phyloP scores from a whole-genome alignment of 1,140 invertebrate genomes.

The Nephila pilipes region DNA sequence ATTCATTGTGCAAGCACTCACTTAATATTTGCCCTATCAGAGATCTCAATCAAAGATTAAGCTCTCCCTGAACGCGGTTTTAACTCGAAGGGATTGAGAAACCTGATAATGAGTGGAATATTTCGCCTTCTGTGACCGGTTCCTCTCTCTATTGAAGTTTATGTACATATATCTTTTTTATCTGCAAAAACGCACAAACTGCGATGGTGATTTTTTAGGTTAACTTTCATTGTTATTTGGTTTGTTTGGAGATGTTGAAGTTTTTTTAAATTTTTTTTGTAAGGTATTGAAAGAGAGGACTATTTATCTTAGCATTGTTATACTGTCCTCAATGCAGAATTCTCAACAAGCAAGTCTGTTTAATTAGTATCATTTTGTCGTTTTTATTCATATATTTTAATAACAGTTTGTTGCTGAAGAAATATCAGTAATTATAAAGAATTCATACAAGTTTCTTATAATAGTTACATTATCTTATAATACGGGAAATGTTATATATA shows the following conservation, averaged over 20 bases:
- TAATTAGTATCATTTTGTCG: too few species aligned
- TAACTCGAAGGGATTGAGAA: slow-evolving; percentile 56
- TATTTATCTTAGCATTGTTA: background rate
- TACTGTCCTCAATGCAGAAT: background rate
- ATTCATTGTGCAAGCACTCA: slow-evolving; percentile 55
- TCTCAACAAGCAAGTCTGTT: too few species aligned
- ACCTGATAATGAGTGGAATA: slow-evolving; percentile 59
- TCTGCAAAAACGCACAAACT: background rate
- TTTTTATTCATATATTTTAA: too few species aligned
- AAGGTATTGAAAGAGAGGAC: background rate
- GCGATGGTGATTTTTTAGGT: slow-evolving; percentile 42
- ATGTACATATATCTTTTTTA: slow-evolving; percentile 27
- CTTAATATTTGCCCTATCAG: slow-evolving; percentile 63
- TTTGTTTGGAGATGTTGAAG: slow-evolving; percentile 15
- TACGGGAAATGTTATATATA: too few species aligned
- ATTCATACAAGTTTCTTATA: too few species aligned
- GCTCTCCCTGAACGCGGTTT: background rate
- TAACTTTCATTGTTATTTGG: slow-evolving; percentile 42
- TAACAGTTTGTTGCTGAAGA: too few species aligned
- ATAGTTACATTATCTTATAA: too few species aligned
- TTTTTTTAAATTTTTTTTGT: background rate
- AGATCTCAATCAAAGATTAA: slow-evolving; percentile 38
- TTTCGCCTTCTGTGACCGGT: slow-evolving; percentile 36
- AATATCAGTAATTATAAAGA: too few species aligned
- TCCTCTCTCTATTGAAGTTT: slow-evolving; percentile 27